These are phyloP conservation scores for Ennomos quercinarius DNA, from an alignment of 2,888 invertebrate genomes.

Conservation along the genomic window DNA sequence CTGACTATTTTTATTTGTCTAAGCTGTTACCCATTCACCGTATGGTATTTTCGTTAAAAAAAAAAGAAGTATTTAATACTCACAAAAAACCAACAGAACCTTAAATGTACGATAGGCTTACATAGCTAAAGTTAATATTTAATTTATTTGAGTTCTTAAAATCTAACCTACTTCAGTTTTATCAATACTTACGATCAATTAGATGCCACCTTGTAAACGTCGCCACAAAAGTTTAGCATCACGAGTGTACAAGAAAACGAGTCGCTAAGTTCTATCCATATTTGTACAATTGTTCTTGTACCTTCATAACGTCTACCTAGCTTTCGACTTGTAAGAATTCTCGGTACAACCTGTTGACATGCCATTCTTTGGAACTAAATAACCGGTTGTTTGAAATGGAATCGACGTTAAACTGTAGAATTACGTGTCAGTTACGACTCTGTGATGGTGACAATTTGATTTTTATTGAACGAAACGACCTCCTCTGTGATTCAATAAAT, in stretches of 20 bases:
- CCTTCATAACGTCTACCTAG: conserved; percentile 23
- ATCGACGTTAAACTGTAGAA: conserved; percentile 57
- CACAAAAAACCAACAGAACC: too few relatives aligned
- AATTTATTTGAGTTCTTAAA: background rate
- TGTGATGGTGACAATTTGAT: conserved; percentile 46
- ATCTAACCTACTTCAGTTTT: background rate
- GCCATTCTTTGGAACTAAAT: conserved; percentile 63
- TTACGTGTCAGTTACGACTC: conserved; percentile 52
- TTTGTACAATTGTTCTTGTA: conserved; percentile 27
- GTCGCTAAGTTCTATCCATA: conserved; percentile 14
- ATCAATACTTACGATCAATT: conserved; percentile 22
- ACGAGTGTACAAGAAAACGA: conserved; percentile 12
- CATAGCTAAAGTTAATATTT: too few relatives aligned
- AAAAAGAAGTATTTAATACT: too few relatives aligned
- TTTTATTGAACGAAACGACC: conserved; percentile 51
- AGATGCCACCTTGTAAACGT: conserved; percentile 29
- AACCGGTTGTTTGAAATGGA: conserved; percentile 63
- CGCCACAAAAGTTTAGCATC: conserved; percentile 18
- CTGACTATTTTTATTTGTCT: too few relatives aligned
- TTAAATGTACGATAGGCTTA: too few relatives aligned
- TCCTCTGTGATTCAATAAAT: conserved; percentile 44
- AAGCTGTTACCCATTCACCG: too few relatives aligned
- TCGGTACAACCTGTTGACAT: conserved; percentile 67
- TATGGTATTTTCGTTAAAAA: too few relatives aligned
- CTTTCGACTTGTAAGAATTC: conserved; percentile 48